These are phyloP conservation scores for Bucco capensis DNA, from an alignment of 2,113 vertebrate species.

Conservation along the genomic window DNA sequence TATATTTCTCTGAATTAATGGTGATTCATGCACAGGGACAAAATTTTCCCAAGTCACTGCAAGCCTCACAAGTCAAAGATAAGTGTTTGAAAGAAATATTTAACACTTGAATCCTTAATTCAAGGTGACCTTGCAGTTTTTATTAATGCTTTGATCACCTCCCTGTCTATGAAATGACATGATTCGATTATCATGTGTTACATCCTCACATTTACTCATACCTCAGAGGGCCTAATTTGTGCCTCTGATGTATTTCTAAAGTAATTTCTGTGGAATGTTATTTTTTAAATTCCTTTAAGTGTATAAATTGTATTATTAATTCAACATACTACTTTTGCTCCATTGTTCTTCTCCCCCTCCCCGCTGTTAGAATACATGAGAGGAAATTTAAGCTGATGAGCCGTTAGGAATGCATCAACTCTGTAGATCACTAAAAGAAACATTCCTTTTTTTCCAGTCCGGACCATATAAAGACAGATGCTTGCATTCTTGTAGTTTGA, in stretches of 20 bases:
- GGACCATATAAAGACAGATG: not conserved
- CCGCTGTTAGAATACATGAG: slow-evolving; percentile 5
- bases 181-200: slow-evolving; percentile 61
- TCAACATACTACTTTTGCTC: slow-evolving; percentile 36
- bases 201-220: slow-evolving; percentile 46
- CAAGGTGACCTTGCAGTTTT: slow-evolving; percentile 63
- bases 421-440: not conserved
- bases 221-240: slow-evolving; percentile 61
- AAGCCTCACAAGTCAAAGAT: not conserved
- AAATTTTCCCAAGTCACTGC: not conserved
- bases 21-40: not conserved
- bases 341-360: not conserved
- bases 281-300: slow-evolving; percentile 35
- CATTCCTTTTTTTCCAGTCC: not conserved
- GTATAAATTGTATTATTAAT: slow-evolving; percentile 55
- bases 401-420: not conserved
- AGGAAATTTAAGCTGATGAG: slow-evolving; percentile 26
- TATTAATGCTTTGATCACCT: slow-evolving; percentile 64
- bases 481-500: not conserved
- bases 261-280: slow-evolving; percentile 52
- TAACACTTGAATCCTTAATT: slow-evolving; percentile 12
- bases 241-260: slow-evolving; percentile 60
- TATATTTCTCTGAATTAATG: not conserved
- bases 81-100: not conserved
- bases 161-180: slow-evolving; percentile 43